Base-by-base conservation (phyloP, 2,797 vertebrate genomes). In the Melanotaenia parkinsoni region DNA sequence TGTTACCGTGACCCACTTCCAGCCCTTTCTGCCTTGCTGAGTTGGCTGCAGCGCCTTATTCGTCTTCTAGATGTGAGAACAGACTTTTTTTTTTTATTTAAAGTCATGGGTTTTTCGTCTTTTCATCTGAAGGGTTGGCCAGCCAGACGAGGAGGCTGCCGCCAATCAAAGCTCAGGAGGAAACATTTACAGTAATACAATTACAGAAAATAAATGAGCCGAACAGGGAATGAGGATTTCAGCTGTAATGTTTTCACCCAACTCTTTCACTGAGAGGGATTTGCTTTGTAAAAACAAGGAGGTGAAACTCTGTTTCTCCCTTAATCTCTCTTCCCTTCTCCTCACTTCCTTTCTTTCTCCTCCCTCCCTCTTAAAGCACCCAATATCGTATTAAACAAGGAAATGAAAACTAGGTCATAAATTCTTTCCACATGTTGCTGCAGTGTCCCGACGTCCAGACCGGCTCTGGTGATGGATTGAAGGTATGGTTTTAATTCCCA, bases 331-430 rank as follows among this genome's bases (percentile, higher is more conserved):
- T 70, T 74, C 73, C 68, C 62, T 68, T 65, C 74, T 53, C 54
- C 35, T 62, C 62, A 67, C 66, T 72, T 80, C 66, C 73, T 72
- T 62, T 73, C 77, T 58, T 63, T 57, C 70, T 80, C 28, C 28
- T 30, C 28, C 72, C 82, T 84, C 68, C 65, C 76, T 79, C 76
- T 77, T 68, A 60, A 76, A 77, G 78, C 72, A 56, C 68, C 85
- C 85, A 61, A 85, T 89, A 91, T 92, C 81, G 69, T 89, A 91
- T 93, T 90, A 92, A 92, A 94, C 83, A 88, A 89, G 93, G 93
- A 95, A 95, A 94, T 94, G 92, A 95, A 94, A 94, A 94, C 77
- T 94, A 92, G 94, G 94, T 94, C 94, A 95, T 90, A 93, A 93
- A 95, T 94, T 94, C 91, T 92, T 95, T 95, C 94, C 94, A 95